These are phyloP conservation scores for Natrix natrix DNA, from an alignment of 2,797 vertebrate genomes.

Conservation along the genomic window DNA sequence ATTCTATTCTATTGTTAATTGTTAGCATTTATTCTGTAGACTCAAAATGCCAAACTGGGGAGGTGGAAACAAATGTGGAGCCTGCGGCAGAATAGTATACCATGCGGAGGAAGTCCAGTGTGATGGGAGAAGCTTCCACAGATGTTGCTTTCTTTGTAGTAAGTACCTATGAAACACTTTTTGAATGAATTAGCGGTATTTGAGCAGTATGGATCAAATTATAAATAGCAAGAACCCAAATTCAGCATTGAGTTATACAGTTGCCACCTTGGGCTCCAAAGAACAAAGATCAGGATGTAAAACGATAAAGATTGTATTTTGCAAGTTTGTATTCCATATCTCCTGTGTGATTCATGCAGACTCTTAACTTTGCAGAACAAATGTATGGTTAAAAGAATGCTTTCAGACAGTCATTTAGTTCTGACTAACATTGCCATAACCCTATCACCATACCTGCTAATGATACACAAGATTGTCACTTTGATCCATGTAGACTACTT, in stretches of 20 bases:
- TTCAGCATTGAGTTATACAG: not conserved
- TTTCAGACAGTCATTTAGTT: not conserved
- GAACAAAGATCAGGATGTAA: not conserved
- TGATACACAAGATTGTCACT: not conserved
- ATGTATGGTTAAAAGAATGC: not conserved
- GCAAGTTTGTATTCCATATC: not conserved
- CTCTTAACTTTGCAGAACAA: not conserved
- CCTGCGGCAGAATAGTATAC: conserved; percentile 86
- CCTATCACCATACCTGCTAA: not conserved
- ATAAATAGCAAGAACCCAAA: not conserved
- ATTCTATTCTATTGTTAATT: not conserved
- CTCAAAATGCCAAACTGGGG: conserved; percentile 91
- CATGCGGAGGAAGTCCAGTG: conserved; percentile 95
- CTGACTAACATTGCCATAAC: not conserved
- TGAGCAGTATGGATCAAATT: not conserved
- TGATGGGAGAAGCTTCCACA: conserved; percentile 90
- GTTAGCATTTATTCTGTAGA: conserved; percentile 10
- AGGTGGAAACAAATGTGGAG: conserved; percentile 87
- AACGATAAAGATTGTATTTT: not conserved
- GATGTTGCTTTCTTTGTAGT: conserved; percentile 94
- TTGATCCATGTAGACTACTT: not conserved
- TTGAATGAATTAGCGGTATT: not conserved
- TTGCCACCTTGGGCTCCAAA: not conserved
- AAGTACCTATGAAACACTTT: conserved; percentile 66
- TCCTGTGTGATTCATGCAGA: not conserved